A percentile compares a stretch with the other conserved stretches of the same genome.
phyloP scores from a whole-genome alignment of 35 echinoderm and acorn worm species.

The Chiridota heheva region DNA sequence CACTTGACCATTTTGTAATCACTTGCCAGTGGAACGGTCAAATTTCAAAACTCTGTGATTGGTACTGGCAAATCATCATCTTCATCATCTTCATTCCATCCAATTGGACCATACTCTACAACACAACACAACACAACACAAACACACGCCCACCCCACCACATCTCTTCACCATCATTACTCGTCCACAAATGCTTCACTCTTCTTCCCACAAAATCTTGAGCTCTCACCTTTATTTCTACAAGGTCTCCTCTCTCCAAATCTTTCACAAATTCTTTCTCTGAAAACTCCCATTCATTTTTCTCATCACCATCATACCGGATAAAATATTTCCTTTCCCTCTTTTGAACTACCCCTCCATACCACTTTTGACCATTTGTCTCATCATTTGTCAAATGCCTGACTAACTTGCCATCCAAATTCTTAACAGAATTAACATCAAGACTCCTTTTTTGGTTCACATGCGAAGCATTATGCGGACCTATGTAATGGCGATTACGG shows the following conservation, averaged over 20 bases:
- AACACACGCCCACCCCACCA: constrained; percentile 20
- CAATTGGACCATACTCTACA: constrained; percentile 33
- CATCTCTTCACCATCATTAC: constrained; percentile 25
- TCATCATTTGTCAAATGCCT: constrained; percentile 7
- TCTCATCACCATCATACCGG: not conserved
- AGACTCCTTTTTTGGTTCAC: too few species aligned
- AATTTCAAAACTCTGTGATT: too few species aligned
- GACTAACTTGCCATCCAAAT: not conserved
- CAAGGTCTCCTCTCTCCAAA: not conserved
- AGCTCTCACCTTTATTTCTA: not conserved
- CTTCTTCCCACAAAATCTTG: constrained; percentile 30
- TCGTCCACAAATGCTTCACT: constrained; percentile 7
- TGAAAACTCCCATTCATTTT: constrained; percentile 1
- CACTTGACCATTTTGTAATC: too few species aligned
- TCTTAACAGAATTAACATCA: too few species aligned
- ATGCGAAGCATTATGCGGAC: too few species aligned
- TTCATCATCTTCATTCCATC: constrained; percentile 19
- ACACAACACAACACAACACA: not conserved
- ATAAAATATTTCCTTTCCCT: not conserved
- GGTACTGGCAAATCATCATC: too few species aligned
- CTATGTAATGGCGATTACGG: too few species aligned
- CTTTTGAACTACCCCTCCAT: not conserved
- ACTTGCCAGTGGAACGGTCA: too few species aligned
- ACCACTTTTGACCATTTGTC: not conserved
- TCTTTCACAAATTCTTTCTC: not conserved